Percentiles rank a stretch among this genome's conserved stretches.
Conservation (phyloP, 30 jellyfish, hydroid and myxozoan species). For the Phacellophora camtschatica region DNA sequence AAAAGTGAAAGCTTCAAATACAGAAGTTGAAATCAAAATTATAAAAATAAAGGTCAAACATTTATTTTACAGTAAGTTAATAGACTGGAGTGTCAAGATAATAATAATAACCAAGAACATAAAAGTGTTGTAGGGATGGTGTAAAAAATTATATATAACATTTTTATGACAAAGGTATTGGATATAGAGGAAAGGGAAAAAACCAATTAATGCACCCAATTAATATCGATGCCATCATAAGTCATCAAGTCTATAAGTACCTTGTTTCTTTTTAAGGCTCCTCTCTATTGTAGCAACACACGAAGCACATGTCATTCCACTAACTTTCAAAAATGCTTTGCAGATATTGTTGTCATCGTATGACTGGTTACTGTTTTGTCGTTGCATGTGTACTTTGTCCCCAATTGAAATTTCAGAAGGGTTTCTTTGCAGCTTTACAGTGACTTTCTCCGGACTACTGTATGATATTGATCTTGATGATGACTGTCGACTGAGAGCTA, state of each 20-base stretch:
- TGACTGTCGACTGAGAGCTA: constrained; percentile 62
- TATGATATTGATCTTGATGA: constrained; percentile 44
- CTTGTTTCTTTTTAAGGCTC: constrained; percentile 64
- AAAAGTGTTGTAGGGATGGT: no score
- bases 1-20: background rate
- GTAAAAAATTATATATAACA: no score
- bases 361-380: constrained; percentile 48
- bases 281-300: constrained; percentile 95
- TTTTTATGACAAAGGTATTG: no score
- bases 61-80: no score
- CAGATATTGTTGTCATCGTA: constrained; percentile 55
- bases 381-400: constrained; percentile 47
- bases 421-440: constrained; percentile 50
- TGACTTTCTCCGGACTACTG: constrained; percentile 36
- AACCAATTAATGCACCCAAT: no score
- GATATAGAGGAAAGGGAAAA: no score
- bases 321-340: constrained; percentile 74
- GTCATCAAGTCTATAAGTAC: no score
- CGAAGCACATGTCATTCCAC: constrained; percentile 98
- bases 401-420: constrained; percentile 68
- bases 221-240: no score
- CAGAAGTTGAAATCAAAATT: background rate
- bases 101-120: no score
- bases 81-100: no score
- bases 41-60: no score